Evolutionary conservation across 2,113 vertebrate genomes (phyloP).

Genomic region (Poeciliopsis turrubarensis): DNA sequence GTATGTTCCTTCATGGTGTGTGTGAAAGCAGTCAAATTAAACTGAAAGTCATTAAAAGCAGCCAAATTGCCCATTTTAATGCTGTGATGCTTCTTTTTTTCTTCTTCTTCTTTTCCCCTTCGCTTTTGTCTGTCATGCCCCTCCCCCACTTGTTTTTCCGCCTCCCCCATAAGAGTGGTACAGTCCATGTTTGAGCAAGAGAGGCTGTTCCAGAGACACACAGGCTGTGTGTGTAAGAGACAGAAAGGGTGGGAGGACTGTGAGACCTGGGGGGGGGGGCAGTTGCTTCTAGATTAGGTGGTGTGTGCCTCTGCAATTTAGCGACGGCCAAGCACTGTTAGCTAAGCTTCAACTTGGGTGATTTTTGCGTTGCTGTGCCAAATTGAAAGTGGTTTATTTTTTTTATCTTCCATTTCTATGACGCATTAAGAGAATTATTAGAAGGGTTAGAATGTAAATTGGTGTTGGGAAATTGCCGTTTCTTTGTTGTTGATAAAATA

Average conservation of each 20-base stretch:
- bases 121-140: constrained; percentile 18
- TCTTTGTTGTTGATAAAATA: too few relatives aligned
- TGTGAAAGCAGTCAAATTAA: background rate
- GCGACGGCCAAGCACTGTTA: constrained; percentile 51
- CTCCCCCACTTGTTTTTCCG: constrained; percentile 32
- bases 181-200: constrained; percentile 47
- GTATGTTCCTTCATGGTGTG: background rate
- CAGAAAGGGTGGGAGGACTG: constrained; percentile 19
- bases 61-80: background rate
- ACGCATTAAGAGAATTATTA: background rate
- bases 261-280: constrained; percentile 7
- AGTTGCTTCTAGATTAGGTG: constrained; percentile 41
- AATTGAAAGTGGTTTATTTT: background rate
- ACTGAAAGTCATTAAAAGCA: background rate
- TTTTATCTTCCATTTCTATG: background rate
- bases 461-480: too few relatives aligned
- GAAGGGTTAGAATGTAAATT: background rate
- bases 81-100: background rate
- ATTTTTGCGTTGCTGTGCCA: constrained; percentile 14
- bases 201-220: constrained; percentile 45
- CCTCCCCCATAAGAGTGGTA: constrained; percentile 49
- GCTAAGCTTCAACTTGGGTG: constrained; percentile 48
- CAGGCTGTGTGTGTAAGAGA: constrained; percentile 3
- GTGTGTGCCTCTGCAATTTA: constrained; percentile 50
- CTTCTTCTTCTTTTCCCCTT: background rate